phyloP scores from a whole-genome alignment of 2,113 vertebrate species.

The Cyprinodon variegatus region DNA sequence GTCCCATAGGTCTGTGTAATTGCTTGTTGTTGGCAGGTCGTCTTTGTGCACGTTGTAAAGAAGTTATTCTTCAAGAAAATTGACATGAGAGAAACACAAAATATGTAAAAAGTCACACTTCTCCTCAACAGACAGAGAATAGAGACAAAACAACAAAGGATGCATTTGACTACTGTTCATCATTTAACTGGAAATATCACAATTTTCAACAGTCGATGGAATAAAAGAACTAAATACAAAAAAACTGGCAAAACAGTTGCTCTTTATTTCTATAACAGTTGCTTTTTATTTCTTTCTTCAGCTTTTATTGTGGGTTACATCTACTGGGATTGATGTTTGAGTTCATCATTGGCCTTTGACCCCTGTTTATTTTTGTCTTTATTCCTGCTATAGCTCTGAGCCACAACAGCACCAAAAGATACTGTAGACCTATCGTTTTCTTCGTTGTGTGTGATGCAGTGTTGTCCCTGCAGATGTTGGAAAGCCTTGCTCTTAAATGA shows the following conservation, averaged over 20 bases:
- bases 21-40: background rate
- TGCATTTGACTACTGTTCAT: conserved; percentile 34
- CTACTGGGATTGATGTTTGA: conserved; percentile 2
- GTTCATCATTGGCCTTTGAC: conserved; percentile 21
- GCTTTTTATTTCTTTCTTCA: background rate
- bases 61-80: conserved; percentile 9
- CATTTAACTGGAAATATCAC: conserved; percentile 13
- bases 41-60: conserved; percentile 20
- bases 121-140: conserved; percentile 20
- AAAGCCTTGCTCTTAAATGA: conserved; percentile 4
- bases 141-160: conserved; percentile 31
- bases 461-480: conserved; percentile 20
- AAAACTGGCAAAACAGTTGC: background rate
- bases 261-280: background rate
- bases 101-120: conserved; percentile 26
- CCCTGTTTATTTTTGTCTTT: conserved; percentile 16
- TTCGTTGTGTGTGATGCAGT: conserved; percentile 19
- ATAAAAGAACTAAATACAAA: background rate
- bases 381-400: conserved; percentile 12
- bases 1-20: conserved; percentile 2
- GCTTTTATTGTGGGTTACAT: background rate
- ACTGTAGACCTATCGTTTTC: conserved; percentile 9
- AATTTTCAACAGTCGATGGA: background rate
- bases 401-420: conserved; percentile 14
- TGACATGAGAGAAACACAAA: conserved; percentile 35